Base-by-base conservation (phyloP, 2,797 vertebrate genomes). In the Pagetopsis macropterus region DNA sequence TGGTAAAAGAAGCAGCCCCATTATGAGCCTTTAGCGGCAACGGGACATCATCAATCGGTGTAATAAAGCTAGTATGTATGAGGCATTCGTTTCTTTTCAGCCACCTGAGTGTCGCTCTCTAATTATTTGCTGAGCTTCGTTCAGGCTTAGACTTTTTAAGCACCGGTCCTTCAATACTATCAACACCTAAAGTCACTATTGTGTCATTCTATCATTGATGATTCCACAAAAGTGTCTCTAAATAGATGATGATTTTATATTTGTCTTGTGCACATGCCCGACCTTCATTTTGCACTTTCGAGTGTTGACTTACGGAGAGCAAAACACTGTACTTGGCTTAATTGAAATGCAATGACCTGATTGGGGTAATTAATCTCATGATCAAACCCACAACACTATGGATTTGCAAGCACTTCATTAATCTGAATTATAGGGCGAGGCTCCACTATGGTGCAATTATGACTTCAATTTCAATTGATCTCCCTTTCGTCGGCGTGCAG, bases 391-490 rank as follows among this genome's bases (percentile, higher is more conserved):
- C 83, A 85, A 79, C 87, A 83, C 74, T 91, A 91, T 90, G 85
- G 91, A 92, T 93, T 78, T 84, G 78, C 83, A 71, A 75, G 76
- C 88, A 90, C 88, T 93, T 92, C 88, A 94, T 94, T 93, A 89
- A 91, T 94, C 90, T 91, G 90, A 91, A 91, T 94, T 93, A 92
- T 37, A 78, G 64, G 70, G 55, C 43, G 23, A 79, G 63, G 74
- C 73, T 88, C 76, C 81, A 62, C 81, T 61, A 70, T 70, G 62
- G 57, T 58, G 81, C 87, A 90, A 90, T 93, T 93, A 93, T 93
- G 81, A 92, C 92, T 93, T 91, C 87, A 91, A 91, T 94, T 91
- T 88, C 64, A 77, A 91, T 93, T 88, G 88, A 93, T 92, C 85
- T 79, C 54, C 67, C 69, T 73, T 37, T 72, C 55, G 80, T 86